Conservation (phyloP, 2,797 vertebrate genomes). For the Eulemur coronatus region DNA sequence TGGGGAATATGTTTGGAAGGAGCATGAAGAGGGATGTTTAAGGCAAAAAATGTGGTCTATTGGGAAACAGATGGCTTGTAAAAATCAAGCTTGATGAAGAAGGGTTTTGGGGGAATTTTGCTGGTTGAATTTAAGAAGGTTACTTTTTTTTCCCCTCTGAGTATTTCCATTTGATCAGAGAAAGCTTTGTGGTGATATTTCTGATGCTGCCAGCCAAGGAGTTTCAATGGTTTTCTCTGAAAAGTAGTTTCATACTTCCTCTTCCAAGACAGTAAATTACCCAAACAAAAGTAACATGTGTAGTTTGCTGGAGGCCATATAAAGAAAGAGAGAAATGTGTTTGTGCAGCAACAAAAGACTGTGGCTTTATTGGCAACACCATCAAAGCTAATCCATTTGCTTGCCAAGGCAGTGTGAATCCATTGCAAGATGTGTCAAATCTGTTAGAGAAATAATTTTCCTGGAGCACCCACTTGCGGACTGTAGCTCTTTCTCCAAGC, state of each 20-base stretch:
- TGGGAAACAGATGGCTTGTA: constrained; percentile 67
- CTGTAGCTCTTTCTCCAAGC: constrained; percentile 40
- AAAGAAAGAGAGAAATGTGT: constrained; percentile 78
- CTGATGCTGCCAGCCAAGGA: constrained; percentile 60
- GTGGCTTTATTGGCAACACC: constrained; percentile 73
- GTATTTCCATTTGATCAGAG: constrained; percentile 73
- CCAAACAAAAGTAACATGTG: constrained; percentile 79
- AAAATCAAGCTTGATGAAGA: constrained; percentile 55
- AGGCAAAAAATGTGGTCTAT: constrained; percentile 28
- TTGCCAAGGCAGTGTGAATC: constrained; percentile 74
- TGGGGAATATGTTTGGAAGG: background rate
- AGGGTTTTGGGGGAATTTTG: constrained; percentile 55
- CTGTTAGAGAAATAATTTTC: constrained; percentile 67
- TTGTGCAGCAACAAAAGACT: constrained; percentile 76
- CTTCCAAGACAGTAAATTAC: constrained; percentile 79
- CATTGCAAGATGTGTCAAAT: constrained; percentile 67
- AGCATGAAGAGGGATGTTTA: background rate
- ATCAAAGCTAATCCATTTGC: constrained; percentile 76
- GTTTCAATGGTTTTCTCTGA: constrained; percentile 72
- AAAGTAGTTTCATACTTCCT: constrained; percentile 78
- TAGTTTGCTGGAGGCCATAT: constrained; percentile 77
- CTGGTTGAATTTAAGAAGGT: constrained; percentile 55
- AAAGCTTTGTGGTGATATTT: constrained; percentile 70
- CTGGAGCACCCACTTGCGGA: constrained; percentile 60
- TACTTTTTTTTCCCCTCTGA: background rate